Conservation (phyloP, 2,797 vertebrate species). For the Halcyon leucocephala region DNA sequence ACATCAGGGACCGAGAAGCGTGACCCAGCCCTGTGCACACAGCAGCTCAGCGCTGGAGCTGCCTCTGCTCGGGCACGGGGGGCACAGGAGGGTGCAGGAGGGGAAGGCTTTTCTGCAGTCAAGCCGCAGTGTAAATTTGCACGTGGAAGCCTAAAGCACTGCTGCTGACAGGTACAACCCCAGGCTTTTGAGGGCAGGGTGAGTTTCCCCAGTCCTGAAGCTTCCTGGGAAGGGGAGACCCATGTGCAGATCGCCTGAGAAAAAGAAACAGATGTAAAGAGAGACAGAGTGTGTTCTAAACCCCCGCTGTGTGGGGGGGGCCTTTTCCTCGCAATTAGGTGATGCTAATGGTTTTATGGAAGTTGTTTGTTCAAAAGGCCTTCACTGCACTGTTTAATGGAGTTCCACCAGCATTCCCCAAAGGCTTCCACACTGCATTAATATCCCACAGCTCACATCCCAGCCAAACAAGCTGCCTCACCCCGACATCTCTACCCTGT, state of each 20-base stretch:
- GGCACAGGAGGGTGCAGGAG: rapidly evolving
- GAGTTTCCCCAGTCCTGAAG: neutral
- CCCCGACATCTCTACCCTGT: neutral
- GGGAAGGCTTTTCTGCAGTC: neutral
- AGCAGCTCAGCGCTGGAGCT: neutral
- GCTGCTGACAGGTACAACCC: neutral
- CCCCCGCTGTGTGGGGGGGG: neutral
- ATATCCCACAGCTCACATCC: neutral
- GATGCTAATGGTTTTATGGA: conserved; percentile 19
- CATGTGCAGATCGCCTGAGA: neutral
- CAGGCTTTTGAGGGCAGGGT: neutral
- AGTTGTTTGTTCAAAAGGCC: conserved; percentile 25
- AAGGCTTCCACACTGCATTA: neutral
- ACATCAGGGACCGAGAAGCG: neutral
- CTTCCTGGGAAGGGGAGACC: neutral
- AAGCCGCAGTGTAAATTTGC: neutral
- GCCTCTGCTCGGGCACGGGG: neutral
- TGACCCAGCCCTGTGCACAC: neutral
- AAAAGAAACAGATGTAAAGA: neutral
- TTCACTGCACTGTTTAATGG: conserved; percentile 1
- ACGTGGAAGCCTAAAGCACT: neutral
- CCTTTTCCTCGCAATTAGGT: conserved; percentile 18
- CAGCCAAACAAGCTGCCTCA: neutral
- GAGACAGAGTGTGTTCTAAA: neutral
- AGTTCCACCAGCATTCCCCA: conserved; percentile 11